Percentiles rank a stretch among this genome's conserved stretches.
Conservation (phyloP, 2,888 invertebrate species). For the Watsonalla binaria region DNA sequence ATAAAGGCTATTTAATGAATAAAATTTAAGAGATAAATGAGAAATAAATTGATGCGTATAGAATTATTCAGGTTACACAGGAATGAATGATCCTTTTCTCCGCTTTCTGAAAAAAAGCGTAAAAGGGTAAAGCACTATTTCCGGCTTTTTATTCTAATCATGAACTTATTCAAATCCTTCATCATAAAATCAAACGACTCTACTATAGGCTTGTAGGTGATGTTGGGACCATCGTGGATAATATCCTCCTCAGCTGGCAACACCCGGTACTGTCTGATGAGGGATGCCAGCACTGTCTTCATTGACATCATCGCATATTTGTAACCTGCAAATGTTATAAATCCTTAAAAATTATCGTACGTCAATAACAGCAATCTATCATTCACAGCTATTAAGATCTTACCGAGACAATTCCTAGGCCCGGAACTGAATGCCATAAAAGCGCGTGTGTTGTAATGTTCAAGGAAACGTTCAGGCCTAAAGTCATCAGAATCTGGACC, state of each 20-base stretch:
- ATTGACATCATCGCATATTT: background rate
- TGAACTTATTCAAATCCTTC: background rate
- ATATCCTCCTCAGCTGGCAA: background rate
- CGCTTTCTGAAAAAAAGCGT: too few species aligned
- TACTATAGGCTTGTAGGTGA: background rate
- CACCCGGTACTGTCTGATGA: background rate
- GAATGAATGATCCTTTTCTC: too few species aligned
- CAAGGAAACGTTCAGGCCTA: slow-evolving; percentile 45
- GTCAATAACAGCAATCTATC: too few species aligned
- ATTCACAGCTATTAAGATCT: slow-evolving; percentile 5
- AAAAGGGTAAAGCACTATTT: slow-evolving; percentile 5
- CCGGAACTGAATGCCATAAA: slow-evolving; percentile 42
- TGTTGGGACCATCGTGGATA: background rate
- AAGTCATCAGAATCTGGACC: slow-evolving; percentile 42
- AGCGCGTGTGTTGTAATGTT: slow-evolving; percentile 27
- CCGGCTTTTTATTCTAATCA: background rate
- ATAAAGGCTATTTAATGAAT: too few species aligned
- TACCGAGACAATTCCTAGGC: slow-evolving; percentile 41
- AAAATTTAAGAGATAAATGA: too few species aligned
- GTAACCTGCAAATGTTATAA: background rate
- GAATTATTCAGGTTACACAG: too few species aligned
- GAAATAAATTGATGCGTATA: too few species aligned
- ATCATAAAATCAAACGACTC: background rate
- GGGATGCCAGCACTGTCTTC: background rate
- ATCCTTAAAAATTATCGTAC: too few species aligned